Evolutionary conservation across 2,888 invertebrate genomes (phyloP).

Genomic region (Xylophagus ater): DNA sequence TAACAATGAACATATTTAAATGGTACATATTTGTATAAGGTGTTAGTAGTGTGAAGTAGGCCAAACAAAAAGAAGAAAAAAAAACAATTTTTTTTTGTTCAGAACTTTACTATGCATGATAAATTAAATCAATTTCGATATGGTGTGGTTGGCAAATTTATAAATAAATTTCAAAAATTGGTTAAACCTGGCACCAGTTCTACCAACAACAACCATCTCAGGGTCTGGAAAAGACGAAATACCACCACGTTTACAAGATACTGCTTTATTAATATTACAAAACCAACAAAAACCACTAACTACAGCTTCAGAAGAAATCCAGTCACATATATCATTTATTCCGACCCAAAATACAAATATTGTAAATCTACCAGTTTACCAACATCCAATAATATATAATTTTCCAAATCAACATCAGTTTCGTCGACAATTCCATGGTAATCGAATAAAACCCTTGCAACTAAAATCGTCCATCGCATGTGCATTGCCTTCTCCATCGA

Average conservation of each 20-base stretch:
- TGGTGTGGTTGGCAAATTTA: slow-evolving; percentile 10
- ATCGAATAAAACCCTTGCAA: background rate
- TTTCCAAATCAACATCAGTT: slow-evolving; percentile 5
- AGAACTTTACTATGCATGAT: too few relatives aligned
- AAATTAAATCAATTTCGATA: too few relatives aligned
- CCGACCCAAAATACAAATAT: background rate
- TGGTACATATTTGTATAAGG: too few relatives aligned
- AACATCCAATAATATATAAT: slow-evolving; percentile 18
- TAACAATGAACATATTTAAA: too few relatives aligned
- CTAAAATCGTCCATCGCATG: slow-evolving; percentile 7
- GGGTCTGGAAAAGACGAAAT: slow-evolving; percentile 25
- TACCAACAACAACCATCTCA: slow-evolving; percentile 31
- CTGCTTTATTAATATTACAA: slow-evolving; percentile 14
- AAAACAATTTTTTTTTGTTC: too few relatives aligned
- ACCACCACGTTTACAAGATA: slow-evolving; percentile 15
- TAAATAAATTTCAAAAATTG: slow-evolving; percentile 7
- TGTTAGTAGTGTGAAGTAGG: too few relatives aligned
- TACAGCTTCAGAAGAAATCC: slow-evolving; percentile 12
- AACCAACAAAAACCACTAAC: slow-evolving; percentile 15
- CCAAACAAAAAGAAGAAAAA: too few relatives aligned
- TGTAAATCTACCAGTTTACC: slow-evolving; percentile 1
- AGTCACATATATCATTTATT: background rate
- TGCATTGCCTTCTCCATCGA: slow-evolving; percentile 10
- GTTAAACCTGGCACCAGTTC: slow-evolving; percentile 36
- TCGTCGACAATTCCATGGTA: slow-evolving; percentile 1